Evolutionary conservation across 2,113 vertebrate genomes (phyloP), one percentile per base, ranked within the genome.

Genomic region (human (Homo sapiens)): DNA sequence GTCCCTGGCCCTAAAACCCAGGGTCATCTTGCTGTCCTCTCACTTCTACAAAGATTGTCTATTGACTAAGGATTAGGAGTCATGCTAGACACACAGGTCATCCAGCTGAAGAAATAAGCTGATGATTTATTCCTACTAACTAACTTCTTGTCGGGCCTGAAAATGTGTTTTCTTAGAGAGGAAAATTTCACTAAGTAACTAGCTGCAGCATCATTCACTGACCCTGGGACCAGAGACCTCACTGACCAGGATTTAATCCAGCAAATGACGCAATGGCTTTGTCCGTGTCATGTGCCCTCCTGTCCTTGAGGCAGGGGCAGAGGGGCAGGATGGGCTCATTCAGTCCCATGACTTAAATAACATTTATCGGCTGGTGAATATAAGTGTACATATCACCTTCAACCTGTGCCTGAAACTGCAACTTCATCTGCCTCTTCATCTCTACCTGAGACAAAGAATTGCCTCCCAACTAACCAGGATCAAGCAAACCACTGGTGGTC

Each of bases 271-370:
- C 35, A 6, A 8, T 1, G 23, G 68, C 7, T 85, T 72, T 38
- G 52, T 8, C 8, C 2, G 8, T 45, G 13, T 13, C 32, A 1
- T 0, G 1, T 8, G 30, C 5, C 32, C 23, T 22, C 27, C 11
- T 3, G 27, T 27, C 50, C 0, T 0, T 32, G 61, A 32, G 25
- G 61, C 61, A 64, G 27, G 27, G 27, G 27, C 12, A 5, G 61
- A 64, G 27, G 5, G 12, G 61, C 0, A 0, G 12, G 5, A 6
- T 64, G 27, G 61, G 61, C 35, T 22, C 45, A 10, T 68, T 76
- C 55, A 59, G 35, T 20, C 61, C 20, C 52, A 6, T 11, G 66
- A 43, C 1, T 5, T 12, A 30, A 76, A 78, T 3, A 68, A 17
- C 27, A 89, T 27, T 32, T 22, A 2, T 6, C 0, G 0, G 14